phyloP scores from a whole-genome alignment of 2,797 vertebrate genomes.

The Thaleichthys pacificus region DNA sequence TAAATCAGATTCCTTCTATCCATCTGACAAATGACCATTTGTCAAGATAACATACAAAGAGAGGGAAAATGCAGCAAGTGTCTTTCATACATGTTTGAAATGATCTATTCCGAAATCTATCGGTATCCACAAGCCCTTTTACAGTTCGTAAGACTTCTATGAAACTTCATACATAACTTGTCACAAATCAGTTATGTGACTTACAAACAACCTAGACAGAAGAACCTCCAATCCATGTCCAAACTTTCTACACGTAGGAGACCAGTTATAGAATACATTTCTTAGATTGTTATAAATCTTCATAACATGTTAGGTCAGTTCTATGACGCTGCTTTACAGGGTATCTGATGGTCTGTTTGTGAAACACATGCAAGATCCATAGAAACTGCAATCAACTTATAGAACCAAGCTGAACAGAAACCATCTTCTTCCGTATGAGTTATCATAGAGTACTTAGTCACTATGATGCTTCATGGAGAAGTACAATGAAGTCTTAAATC shows the following conservation, averaged over 20 bases:
- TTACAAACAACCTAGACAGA: background rate
- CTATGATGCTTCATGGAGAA: background rate
- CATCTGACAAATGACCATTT: background rate
- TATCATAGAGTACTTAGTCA: too few species aligned
- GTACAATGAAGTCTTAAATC: background rate
- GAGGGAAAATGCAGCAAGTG: constrained; percentile 42
- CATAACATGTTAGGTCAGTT: background rate
- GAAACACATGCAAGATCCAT: too few species aligned
- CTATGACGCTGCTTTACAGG: background rate
- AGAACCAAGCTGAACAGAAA: too few species aligned
- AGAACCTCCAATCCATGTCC: background rate
- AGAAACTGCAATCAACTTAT: too few species aligned
- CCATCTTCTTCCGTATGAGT: too few species aligned
- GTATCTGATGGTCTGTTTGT: too few species aligned
- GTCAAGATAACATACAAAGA: background rate
- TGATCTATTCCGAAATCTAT: background rate
- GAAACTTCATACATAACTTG: background rate
- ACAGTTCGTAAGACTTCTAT: background rate
- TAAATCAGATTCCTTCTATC: background rate
- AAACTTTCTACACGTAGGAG: background rate
- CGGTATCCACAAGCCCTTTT: background rate
- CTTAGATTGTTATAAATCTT: constrained; percentile 5
- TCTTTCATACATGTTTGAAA: constrained; percentile 27
- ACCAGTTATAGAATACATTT: background rate
- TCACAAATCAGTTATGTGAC: background rate